These are phyloP conservation scores for Crepidodera aurea DNA, from an alignment of 2,888 invertebrate genomes.

Conservation along the genomic window DNA sequence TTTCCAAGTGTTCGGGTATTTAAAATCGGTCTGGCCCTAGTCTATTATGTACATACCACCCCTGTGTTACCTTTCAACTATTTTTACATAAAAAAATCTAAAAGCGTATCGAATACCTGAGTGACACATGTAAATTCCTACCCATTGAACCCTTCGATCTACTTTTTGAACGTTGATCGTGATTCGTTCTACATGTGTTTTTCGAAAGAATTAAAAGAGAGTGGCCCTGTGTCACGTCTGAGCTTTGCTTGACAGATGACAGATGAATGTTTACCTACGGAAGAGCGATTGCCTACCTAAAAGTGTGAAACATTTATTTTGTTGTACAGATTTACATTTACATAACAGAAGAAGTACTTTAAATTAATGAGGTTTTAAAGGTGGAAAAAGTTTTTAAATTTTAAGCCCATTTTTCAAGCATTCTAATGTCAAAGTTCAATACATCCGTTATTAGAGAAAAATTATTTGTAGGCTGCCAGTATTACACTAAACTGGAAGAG, in stretches of 20 bases:
- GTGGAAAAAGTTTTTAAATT: neutral
- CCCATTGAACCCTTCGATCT: slow-evolving; percentile 17
- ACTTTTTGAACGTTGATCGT: slow-evolving; percentile 17
- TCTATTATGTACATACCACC: too few species aligned
- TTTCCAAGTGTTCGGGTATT: too few species aligned
- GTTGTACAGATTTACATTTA: neutral
- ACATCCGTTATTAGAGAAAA: too few species aligned
- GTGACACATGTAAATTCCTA: slow-evolving; percentile 42
- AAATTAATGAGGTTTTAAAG: neutral
- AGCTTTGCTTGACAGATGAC: slow-evolving; percentile 16
- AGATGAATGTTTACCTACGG: slow-evolving; percentile 20
- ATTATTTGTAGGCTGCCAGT: too few species aligned
- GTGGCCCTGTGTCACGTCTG: slow-evolving; percentile 8
- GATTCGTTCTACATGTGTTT: slow-evolving; percentile 33
- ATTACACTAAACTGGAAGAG: too few species aligned
- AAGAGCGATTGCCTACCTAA: neutral
- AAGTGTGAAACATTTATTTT: neutral
- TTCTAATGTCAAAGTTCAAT: too few species aligned
- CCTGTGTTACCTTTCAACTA: too few species aligned
- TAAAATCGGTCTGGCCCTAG: too few species aligned
- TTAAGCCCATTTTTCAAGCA: too few species aligned
- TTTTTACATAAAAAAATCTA: neutral
- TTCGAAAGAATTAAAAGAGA: slow-evolving; percentile 2
- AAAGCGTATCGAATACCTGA: slow-evolving; percentile 41
- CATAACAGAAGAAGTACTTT: too few species aligned